These are phyloP conservation scores for Brachypalpus laphriformis DNA, from an alignment of 2,888 invertebrate genomes.

Conservation along the genomic window DNA sequence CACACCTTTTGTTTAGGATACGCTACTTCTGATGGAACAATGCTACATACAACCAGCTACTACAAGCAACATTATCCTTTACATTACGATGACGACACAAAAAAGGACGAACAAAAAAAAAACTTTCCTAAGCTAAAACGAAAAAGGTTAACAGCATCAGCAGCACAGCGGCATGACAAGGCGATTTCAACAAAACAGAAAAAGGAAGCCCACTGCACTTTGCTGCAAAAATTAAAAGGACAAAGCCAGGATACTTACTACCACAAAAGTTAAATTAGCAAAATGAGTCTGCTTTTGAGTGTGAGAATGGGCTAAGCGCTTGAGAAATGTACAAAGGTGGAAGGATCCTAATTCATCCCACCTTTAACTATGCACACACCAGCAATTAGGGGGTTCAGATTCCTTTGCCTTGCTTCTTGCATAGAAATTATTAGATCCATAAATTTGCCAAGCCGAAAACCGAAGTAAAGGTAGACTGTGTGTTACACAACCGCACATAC, in stretches of 20 bases:
- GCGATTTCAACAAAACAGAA: slow-evolving; percentile 12
- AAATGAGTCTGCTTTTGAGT: slow-evolving; percentile 58
- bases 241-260: slow-evolving; percentile 59
- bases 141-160: slow-evolving; percentile 38
- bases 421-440: slow-evolving; percentile 3
- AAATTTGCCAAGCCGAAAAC: slow-evolving; percentile 24
- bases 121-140: slow-evolving; percentile 41
- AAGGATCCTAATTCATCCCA: slow-evolving; percentile 33
- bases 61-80: slow-evolving; percentile 58
- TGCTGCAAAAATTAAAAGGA: slow-evolving; percentile 53
- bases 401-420: not conserved
- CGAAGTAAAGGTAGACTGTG: not conserved
- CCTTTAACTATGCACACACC: slow-evolving; percentile 44
- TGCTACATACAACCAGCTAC: slow-evolving; percentile 23
- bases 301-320: not conserved
- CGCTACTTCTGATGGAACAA: slow-evolving; percentile 43
- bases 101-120: not conserved
- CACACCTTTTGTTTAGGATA: slow-evolving; percentile 43
- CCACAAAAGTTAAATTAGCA: slow-evolving; percentile 64
- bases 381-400: slow-evolving; percentile 52
- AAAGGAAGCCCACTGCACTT: slow-evolving; percentile 30
- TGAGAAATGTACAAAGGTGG: not conserved
- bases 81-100: slow-evolving; percentile 9
- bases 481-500: slow-evolving; percentile 12
- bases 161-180: slow-evolving; percentile 42